phyloP scores from a whole-genome alignment of 2,797 vertebrate species.

The Eulemur albifrons region DNA sequence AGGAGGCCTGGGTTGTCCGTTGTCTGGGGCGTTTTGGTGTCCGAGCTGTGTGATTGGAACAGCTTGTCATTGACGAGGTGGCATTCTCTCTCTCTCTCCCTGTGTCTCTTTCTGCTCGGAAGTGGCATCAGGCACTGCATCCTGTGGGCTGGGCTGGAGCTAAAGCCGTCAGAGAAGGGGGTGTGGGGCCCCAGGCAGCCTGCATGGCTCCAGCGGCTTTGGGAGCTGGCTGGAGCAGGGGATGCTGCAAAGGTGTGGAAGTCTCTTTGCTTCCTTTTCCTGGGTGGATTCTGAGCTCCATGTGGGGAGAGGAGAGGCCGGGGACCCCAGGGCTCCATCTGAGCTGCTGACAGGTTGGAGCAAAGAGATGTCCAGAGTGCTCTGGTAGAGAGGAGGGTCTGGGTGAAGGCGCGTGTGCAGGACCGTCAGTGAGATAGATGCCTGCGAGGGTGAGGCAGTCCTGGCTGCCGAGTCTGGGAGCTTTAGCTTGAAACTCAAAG shows the following conservation, averaged over 20 bases:
- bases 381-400: not conserved
- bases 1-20: not conserved
- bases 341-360: not conserved
- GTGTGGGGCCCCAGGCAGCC: constrained; percentile 55
- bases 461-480: constrained; percentile 41
- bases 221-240: constrained; percentile 44
- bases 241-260: constrained; percentile 53
- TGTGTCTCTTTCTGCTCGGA: constrained; percentile 46
- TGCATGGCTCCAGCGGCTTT: constrained; percentile 28
- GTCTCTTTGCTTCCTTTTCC: constrained; percentile 29
- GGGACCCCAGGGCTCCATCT: not conserved
- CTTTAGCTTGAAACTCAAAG: constrained; percentile 53
- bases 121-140: constrained; percentile 63
- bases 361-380: constrained; percentile 3
- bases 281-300: not conserved
- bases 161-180: constrained; percentile 30
- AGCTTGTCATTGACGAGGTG: constrained; percentile 66
- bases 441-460: not conserved
- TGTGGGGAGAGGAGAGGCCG: not conserved
- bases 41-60: constrained; percentile 48
- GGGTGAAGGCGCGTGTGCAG: not conserved
- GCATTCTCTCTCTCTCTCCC: constrained; percentile 4
- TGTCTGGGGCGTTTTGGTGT: not conserved
- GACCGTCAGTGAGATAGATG: not conserved
- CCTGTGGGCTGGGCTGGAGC: constrained; percentile 70